These are phyloP conservation scores for Pygocentrus nattereri DNA, from an alignment of 2,797 vertebrate species.

Conservation along the genomic window DNA sequence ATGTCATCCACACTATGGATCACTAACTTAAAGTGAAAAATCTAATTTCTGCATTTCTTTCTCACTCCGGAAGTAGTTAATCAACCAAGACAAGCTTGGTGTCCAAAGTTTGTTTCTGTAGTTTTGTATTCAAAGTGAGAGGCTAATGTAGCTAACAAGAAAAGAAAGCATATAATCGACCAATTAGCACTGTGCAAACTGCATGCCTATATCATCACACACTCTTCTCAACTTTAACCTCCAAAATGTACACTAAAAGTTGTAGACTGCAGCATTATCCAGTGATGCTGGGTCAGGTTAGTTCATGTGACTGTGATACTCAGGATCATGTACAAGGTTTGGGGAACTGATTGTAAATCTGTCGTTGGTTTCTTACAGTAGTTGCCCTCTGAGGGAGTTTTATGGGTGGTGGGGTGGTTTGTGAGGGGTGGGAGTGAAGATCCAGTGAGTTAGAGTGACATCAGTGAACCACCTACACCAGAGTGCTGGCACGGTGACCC, in stretches of 20 bases:
- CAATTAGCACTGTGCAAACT: too few species aligned
- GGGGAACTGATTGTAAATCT: background rate
- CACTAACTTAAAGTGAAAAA: background rate
- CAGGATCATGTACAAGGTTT: background rate
- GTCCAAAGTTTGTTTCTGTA: too few species aligned
- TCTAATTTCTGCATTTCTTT: background rate
- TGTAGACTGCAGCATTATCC: too few species aligned
- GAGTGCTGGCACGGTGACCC: slow-evolving; percentile 49
- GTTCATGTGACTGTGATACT: background rate
- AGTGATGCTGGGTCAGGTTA: background rate
- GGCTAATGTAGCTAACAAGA: too few species aligned
- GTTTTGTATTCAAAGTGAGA: too few species aligned
- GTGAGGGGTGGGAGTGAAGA: background rate
- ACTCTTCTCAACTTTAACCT: too few species aligned
- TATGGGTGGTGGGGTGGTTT: background rate
- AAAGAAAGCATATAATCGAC: too few species aligned
- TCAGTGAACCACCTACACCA: slow-evolving; percentile 45
- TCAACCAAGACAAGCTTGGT: too few species aligned
- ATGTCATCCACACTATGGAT: background rate
- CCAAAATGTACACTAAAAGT: too few species aligned
- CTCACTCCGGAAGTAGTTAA: background rate
- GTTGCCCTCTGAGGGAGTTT: background rate
- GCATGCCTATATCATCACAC: too few species aligned
- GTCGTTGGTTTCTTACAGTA: slow-evolving; percentile 3
- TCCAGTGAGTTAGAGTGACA: slow-evolving; percentile 14